Conservation (phyloP, 2,888 invertebrate species). For the Lepidocyrtoides sp. region DNA sequence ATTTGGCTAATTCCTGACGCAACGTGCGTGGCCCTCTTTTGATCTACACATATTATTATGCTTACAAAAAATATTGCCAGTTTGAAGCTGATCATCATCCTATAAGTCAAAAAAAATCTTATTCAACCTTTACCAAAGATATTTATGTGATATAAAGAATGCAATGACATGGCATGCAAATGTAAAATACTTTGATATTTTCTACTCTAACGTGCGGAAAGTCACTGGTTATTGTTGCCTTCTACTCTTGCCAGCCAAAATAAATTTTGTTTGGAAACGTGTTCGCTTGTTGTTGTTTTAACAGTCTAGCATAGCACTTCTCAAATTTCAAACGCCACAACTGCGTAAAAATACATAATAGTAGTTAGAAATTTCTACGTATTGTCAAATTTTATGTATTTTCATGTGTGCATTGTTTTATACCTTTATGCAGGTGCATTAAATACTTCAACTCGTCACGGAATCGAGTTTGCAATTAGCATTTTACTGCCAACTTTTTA, state of each 20-base stretch:
- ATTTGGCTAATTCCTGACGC: slow-evolving; percentile 62
- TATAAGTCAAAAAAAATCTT: neutral
- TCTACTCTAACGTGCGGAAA: no score
- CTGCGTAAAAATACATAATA: slow-evolving; percentile 21
- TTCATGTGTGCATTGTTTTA: slow-evolving; percentile 29
- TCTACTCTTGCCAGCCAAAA: neutral
- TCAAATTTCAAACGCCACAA: slow-evolving; percentile 13
- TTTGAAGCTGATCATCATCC: neutral
- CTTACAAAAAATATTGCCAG: slow-evolving; percentile 43
- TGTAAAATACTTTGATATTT: no score
- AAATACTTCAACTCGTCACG: slow-evolving; percentile 69
- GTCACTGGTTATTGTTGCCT: neutral
- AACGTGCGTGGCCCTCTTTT: slow-evolving; percentile 37
- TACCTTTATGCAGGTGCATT: slow-evolving; percentile 27
- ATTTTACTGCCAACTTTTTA: slow-evolving; percentile 72
- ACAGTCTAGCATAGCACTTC: no score
- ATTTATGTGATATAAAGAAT: no score
- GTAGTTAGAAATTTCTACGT: neutral
- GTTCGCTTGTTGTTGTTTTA: slow-evolving; percentile 1
- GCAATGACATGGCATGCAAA: no score
- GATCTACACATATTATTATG: neutral
- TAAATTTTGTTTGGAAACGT: neutral
- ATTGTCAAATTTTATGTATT: slow-evolving; percentile 41
- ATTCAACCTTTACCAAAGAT: no score
- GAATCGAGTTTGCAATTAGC: slow-evolving; percentile 74